phyloP scores from a whole-genome alignment of 2,797 vertebrate genomes.

The Brachyrhaphis roseni region DNA sequence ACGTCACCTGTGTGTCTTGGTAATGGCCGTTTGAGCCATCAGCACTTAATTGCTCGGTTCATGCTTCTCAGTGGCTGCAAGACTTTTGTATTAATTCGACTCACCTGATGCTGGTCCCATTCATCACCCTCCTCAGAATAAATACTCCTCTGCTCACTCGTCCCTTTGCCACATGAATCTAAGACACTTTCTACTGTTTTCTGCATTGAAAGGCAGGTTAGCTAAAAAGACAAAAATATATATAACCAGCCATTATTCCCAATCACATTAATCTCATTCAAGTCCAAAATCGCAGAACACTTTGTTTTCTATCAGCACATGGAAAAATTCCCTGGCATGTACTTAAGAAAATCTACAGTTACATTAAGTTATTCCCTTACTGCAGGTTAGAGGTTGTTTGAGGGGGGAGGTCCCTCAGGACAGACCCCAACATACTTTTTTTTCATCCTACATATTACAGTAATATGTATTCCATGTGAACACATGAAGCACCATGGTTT shows the following conservation, averaged over 20 bases:
- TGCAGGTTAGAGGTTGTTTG: constrained; percentile 77
- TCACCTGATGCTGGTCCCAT: not conserved
- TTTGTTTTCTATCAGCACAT: constrained; percentile 58
- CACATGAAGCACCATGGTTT: constrained; percentile 75
- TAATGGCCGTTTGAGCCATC: not conserved
- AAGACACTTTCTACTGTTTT: not conserved
- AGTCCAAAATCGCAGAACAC: constrained; percentile 31
- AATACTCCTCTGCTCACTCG: not conserved
- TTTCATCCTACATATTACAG: constrained; percentile 80
- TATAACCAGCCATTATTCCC: constrained; percentile 15
- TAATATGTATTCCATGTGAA: constrained; percentile 82
- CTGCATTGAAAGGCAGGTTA: not conserved
- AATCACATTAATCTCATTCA: constrained; percentile 23
- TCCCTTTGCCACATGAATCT: not conserved
- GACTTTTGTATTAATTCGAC: not conserved
- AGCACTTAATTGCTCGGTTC: not conserved
- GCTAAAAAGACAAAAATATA: not conserved
- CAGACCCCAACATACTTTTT: constrained; percentile 71
- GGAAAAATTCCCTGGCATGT: constrained; percentile 73
- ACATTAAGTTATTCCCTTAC: constrained; percentile 75
- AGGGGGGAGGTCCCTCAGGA: constrained; percentile 64
- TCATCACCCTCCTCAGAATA: not conserved
- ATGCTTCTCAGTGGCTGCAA: not conserved
- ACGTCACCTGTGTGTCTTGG: not conserved
- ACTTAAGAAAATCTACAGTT: constrained; percentile 78